Evolutionary conservation across 2,113 vertebrate genomes (phyloP), one percentile per base, ranked within the genome.

Genomic region (Rhinolophus sinicus): DNA sequence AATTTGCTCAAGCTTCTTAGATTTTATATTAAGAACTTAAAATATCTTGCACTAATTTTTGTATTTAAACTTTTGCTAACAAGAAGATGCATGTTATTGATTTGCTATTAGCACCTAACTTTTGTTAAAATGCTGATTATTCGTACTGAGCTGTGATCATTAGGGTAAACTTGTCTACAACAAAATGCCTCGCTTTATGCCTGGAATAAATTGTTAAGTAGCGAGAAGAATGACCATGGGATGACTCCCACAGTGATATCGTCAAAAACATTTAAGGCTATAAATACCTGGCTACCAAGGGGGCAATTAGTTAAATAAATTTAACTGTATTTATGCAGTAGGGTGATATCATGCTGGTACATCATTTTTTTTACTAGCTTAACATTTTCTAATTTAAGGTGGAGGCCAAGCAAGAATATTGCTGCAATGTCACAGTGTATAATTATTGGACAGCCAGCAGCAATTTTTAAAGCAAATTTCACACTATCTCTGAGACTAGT

Each of bases 401-500:
- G 58, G 70, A 97, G 97, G 94, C 77, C 95, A 98, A 95, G 92
- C 95, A 97, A 95, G 60, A 98, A 95, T 98, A 97, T 96, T 97
- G 96, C 94, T 97, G 95, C 96, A 97, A 96, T 98, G 97, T 99
- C 98, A 97, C 98, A 97, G 96, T 98, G 97, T 98, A 98, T 99
- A 98, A 98, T 98, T 98, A 98, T 95, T 98, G 97, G 97, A 96
- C 97, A 98, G 97, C 75, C 96, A 98, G 97, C 93, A 98, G 97
- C 97, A 97, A 97, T 98, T 98, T 99, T 96, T 96, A 98, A 98
- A 98, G 98, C 91, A 98, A 98, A 98, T 97, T 98, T 99, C 98
- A 98, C 98, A 98, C 98, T 95, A 95, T 97, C 93, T 97, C 93
- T 98, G 97, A 98, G 95, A 98, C 97, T 98, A 97, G 95, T 98